A percentile compares a stretch with the other conserved stretches of the same genome.
Conservation (phyloP, 2,113 vertebrate genomes). For the Marcusenius ussheri region DNA sequence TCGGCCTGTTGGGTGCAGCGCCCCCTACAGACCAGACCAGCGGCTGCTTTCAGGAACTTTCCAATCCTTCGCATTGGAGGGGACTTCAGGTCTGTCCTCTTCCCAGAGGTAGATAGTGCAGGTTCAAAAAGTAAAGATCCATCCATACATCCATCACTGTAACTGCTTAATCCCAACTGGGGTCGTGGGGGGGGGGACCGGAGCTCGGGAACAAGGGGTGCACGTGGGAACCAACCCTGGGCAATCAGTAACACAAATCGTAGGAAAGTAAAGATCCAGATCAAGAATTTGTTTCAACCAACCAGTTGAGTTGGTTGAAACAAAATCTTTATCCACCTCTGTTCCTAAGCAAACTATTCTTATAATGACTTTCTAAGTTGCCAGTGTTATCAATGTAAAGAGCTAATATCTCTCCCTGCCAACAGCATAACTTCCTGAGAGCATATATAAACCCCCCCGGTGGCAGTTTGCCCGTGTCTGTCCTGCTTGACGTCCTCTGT, state of each 20-base stretch:
- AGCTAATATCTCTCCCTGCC: slow-evolving; percentile 25
- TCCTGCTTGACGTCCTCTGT: neutral
- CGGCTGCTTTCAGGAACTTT: neutral
- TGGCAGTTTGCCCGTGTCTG: neutral
- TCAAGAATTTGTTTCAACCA: neutral
- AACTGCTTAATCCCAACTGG: too few species aligned
- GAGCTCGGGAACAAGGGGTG: too few species aligned
- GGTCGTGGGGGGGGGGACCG: too few species aligned
- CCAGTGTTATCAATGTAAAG: neutral
- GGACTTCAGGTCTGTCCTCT: neutral
- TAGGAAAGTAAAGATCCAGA: neutral
- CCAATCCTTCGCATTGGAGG: neutral
- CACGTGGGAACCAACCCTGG: too few species aligned
- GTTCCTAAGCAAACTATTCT: neutral
- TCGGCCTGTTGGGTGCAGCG: neutral
- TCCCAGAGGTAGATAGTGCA: neutral
- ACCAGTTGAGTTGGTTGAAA: neutral
- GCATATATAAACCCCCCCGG: neutral
- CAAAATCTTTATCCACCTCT: neutral
- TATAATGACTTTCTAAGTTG: neutral
- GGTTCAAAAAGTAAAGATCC: neutral
- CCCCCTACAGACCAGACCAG: neutral
- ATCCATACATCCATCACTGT: too few species aligned
- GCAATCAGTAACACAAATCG: too few species aligned
- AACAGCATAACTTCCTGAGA: slow-evolving; percentile 25